phyloP scores from a whole-genome alignment of 2,113 vertebrate species.

The Gasterosteus aculeatus region DNA sequence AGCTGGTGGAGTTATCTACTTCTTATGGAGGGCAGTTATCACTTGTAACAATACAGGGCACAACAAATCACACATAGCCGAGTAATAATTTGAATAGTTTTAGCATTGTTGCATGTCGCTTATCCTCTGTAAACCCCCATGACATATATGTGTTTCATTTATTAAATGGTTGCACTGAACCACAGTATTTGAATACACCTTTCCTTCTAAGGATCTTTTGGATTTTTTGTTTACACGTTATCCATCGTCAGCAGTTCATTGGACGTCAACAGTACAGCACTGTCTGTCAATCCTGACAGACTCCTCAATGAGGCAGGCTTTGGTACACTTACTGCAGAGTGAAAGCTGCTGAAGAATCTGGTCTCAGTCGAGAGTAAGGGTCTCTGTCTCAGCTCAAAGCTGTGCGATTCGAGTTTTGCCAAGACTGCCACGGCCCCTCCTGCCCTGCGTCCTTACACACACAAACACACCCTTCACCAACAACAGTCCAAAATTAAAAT shows the following conservation, averaged over 20 bases:
- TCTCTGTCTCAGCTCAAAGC: not conserved
- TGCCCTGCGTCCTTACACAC: not conserved
- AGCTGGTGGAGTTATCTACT: not conserved
- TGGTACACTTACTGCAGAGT: not conserved
- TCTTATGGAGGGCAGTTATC: not conserved
- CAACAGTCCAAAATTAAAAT: not conserved
- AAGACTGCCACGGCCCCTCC: not conserved
- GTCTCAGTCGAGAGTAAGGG: not conserved
- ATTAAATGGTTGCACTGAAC: not conserved
- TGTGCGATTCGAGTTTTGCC: not conserved
- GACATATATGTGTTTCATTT: not conserved
- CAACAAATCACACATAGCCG: not conserved
- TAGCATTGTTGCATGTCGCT: not conserved
- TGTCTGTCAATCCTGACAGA: not conserved
- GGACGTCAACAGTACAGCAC: not conserved
- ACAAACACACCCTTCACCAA: not conserved
- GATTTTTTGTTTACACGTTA: not conserved
- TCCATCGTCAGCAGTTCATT: not conserved
- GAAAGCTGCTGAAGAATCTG: not conserved
- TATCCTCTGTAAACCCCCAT: too few relatives aligned
- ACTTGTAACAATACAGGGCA: not conserved
- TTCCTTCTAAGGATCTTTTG: not conserved
- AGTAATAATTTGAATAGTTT: not conserved
- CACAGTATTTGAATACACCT: not conserved
- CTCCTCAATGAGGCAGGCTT: not conserved